Base-by-base conservation (phyloP, 92 coral and sea anemone species). In the Parazoanthus darwini region DNA sequence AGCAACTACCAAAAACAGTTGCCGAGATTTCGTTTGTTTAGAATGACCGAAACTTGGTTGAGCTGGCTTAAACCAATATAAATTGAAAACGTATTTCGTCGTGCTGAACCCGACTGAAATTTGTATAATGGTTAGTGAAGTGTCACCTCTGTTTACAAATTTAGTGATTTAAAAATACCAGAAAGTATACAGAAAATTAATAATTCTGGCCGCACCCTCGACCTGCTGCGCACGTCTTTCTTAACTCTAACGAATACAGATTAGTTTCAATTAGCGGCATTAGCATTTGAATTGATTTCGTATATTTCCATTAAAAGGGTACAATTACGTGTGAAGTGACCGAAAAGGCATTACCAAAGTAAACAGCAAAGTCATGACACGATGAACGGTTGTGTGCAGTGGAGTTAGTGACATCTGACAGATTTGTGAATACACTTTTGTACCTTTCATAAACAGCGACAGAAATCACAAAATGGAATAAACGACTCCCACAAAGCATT, bases 251-350 rank as follows among this genome's bases (percentile, higher is more conserved):
- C 11, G 29, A 84, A 84, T 23, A 84, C 10, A 44, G 87, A 84
- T 71, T 70, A 84, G 79, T 84, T 43, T 75, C 59, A 84, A 84
- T 84, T 84, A 84, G 78, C 78, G 46, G 87, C 78, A 46, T 84
- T 43, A 71, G 22, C 26, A 71, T 73, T 26, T 73, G 87, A 72
- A 46, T 84, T n/a, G 26, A 42, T 71, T 73, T 84, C 22, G 79
- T 48, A 84, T 70, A 68, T 84, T 68, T 50, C 48, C 23, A 84
- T 72, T 73, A 43, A 43, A 26, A 71, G 37, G 5, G 66, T 36
- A 71, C 66, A 71, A 70, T 46, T 48, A 43, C 29, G 36, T 84
- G 78, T 44, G 63, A 71, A 71, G 79, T 71, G 42, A 29, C 36
- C 79, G 78, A 23, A 51, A 66, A 48, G 54, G 87, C 87, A 84